phyloP scores from a whole-genome alignment of 2,797 vertebrate genomes.

The Potorous gilbertii region DNA sequence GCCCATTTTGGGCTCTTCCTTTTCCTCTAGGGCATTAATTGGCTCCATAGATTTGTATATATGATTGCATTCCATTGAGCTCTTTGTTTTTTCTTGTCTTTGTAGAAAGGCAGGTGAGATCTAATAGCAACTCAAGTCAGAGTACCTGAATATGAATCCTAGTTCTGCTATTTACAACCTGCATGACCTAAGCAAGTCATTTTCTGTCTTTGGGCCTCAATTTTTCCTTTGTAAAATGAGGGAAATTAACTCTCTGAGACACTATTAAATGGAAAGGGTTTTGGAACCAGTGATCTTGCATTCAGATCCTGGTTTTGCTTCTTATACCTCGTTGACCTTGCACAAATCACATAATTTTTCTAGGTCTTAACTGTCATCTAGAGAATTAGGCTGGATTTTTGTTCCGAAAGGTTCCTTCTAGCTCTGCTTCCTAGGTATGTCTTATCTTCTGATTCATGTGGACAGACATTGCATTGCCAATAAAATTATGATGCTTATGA shows the following conservation, averaged over 20 bases:
- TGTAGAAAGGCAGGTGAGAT: neutral
- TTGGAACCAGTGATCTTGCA: neutral
- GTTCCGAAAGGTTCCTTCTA: neutral
- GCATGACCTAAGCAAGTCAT: neutral
- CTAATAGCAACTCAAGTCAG: neutral
- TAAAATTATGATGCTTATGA: neutral
- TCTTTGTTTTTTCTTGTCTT: neutral
- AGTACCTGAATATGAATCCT: neutral
- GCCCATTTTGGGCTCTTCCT: neutral
- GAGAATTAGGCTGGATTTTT: neutral
- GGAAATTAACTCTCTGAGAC: neutral
- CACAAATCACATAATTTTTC: neutral
- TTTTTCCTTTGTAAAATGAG: neutral
- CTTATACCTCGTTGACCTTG: neutral
- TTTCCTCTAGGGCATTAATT: neutral
- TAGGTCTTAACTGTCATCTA: neutral
- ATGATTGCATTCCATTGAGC: neutral
- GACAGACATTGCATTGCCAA: neutral
- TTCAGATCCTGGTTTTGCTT: neutral
- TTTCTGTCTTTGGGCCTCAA: neutral
- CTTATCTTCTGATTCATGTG: neutral
- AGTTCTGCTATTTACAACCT: neutral
- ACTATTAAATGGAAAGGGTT: neutral
- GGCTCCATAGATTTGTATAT: neutral
- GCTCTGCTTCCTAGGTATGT: neutral